phyloP scores from a whole-genome alignment of 2,113 vertebrate genomes.

The Limnothrissa miodon region DNA sequence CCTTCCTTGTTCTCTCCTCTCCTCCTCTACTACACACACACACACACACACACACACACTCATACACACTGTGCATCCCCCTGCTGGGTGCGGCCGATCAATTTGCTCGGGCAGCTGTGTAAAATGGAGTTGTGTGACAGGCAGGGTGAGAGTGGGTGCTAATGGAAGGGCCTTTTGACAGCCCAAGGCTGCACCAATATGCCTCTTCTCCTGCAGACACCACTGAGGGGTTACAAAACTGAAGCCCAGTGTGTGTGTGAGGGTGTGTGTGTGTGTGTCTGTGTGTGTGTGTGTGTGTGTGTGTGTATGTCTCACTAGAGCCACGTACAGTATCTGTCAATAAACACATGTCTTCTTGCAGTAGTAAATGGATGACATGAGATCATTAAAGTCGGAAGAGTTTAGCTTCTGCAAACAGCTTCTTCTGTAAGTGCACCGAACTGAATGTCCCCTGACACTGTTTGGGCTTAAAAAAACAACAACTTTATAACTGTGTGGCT shows the following conservation, averaged over 20 bases:
- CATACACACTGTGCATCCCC: neutral
- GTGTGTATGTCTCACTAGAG: too few species aligned
- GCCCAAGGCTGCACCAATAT: constrained; percentile 51
- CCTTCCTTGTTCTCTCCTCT: neutral
- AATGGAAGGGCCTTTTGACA: constrained; percentile 53
- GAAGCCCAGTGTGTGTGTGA: neutral
- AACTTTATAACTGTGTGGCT: too few species aligned
- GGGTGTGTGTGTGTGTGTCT: neutral
- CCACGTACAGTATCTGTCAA: too few species aligned
- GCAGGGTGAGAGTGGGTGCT: constrained; percentile 41
- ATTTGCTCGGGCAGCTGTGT: constrained; percentile 52
- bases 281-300: too few species aligned
- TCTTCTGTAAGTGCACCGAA: too few species aligned
- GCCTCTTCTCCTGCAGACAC: constrained; percentile 41
- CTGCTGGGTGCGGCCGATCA: constrained; percentile 44
- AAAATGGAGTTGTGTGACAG: constrained; percentile 46
- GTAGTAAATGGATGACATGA: too few species aligned
- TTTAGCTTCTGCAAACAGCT: too few species aligned
- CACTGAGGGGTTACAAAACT: constrained; percentile 33
- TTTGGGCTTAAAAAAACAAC: too few species aligned
- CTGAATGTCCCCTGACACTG: too few species aligned
- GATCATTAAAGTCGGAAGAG: too few species aligned
- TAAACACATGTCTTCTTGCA: too few species aligned
- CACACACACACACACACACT: neutral
- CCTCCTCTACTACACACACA: neutral